Conservation (phyloP, 2,113 vertebrate genomes). For the Gallinago undulata region DNA sequence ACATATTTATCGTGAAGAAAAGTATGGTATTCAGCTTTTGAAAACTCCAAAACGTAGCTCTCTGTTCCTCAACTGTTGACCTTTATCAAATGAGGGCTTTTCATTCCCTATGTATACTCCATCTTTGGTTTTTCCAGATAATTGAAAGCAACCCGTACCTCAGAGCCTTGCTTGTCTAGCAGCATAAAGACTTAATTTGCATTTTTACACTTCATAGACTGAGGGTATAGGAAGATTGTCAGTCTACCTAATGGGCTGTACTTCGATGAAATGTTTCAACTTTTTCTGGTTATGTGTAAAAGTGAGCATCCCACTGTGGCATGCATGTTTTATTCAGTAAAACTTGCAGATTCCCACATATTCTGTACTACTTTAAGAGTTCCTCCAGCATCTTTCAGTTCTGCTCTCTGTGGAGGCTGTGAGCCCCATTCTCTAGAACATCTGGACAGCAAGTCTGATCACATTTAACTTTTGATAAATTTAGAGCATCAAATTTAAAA, state of each 20-base stretch:
- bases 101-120: neutral
- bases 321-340: accelerated
- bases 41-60: neutral
- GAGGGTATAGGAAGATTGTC: neutral
- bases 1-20: neutral
- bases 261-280: neutral
- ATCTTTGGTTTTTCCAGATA: neutral
- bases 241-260: neutral
- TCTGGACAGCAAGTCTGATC: neutral
- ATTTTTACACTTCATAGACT: neutral
- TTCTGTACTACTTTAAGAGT: neutral
- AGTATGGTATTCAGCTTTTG: neutral
- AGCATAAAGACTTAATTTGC: neutral
- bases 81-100: neutral
- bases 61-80: neutral
- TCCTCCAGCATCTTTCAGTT: neutral
- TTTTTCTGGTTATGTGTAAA: neutral
- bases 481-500: neutral
- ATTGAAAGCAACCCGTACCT: neutral
- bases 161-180: neutral
- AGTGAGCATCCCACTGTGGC: neutral
- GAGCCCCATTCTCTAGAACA: neutral
- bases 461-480: neutral
- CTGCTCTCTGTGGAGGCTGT: neutral
- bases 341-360: neutral